Evolutionary conservation across 2,888 invertebrate genomes (phyloP).

Genomic region (Scotopteryx bipunctaria): DNA sequence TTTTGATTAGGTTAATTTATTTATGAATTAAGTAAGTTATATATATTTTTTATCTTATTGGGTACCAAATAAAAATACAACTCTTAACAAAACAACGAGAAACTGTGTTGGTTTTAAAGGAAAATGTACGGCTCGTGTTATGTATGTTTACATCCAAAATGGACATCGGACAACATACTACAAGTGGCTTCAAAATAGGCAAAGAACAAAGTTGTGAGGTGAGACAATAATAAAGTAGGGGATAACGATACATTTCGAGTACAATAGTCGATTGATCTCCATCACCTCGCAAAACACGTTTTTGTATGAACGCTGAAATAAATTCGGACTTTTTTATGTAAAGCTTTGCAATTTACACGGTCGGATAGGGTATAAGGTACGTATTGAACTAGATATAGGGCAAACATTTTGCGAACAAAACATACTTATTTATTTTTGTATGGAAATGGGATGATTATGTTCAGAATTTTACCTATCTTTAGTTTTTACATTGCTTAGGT

Average conservation of each 20-base stretch:
- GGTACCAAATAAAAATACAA: too few species aligned
- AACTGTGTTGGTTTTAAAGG: too few species aligned
- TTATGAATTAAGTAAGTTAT: too few species aligned
- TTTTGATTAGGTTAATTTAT: too few species aligned
- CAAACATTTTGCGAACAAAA: too few species aligned
- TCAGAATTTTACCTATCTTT: too few species aligned
- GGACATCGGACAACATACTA: background rate
- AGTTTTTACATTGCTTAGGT: too few species aligned
- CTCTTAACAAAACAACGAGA: too few species aligned
- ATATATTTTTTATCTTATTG: too few species aligned
- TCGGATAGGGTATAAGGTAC: background rate
- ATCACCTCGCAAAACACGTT: conserved; percentile 1
- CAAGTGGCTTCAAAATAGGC: background rate
- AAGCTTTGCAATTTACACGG: background rate
- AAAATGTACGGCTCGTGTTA: background rate
- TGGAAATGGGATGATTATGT: too few species aligned
- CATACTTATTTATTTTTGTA: too few species aligned
- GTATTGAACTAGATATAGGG: background rate
- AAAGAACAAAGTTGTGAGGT: background rate
- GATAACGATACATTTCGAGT: conserved; percentile 3
- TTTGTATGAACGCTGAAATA: conserved; percentile 1
- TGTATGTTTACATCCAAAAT: background rate
- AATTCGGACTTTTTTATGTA: conserved; percentile 1
- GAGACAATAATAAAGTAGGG: conserved; percentile 10
- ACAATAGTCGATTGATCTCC: conserved; percentile 14